phyloP scores from a whole-genome alignment of 2,113 vertebrate genomes.

The Platycercus adscitus region DNA sequence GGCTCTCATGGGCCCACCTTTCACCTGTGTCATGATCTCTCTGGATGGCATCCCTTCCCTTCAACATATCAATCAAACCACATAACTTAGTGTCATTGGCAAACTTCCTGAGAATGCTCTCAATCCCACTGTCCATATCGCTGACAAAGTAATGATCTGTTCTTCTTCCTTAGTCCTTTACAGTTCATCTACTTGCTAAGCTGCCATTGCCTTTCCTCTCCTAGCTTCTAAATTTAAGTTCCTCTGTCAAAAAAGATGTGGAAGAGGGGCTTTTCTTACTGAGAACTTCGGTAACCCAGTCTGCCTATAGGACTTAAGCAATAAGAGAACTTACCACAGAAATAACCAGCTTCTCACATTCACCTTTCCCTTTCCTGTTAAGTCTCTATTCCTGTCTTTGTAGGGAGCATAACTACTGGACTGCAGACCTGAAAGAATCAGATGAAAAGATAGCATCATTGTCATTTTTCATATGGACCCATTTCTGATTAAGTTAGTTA shows the following conservation, averaged over 20 bases:
- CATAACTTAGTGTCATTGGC: not conserved
- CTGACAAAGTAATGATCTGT: not conserved
- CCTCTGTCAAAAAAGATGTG: not conserved
- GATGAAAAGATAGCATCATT: not conserved
- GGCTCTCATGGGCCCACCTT: not conserved
- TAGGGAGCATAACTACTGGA: not conserved
- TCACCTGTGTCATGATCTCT: not conserved
- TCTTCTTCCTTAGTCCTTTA: not conserved
- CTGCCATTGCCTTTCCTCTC: not conserved
- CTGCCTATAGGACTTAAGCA: not conserved
- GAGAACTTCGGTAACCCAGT: not conserved
- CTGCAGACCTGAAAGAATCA: not conserved
- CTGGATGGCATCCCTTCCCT: not conserved
- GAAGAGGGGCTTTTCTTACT: not conserved
- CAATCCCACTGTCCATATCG: not conserved
- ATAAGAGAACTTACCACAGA: not conserved
- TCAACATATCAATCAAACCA: not conserved
- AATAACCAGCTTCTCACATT: not conserved
- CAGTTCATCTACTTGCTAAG: not conserved
- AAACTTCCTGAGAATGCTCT: not conserved
- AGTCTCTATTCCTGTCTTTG: not conserved
- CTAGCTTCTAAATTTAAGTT: not conserved
- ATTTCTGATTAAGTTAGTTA: not conserved
- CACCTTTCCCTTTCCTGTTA: not conserved
- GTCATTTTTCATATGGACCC: not conserved